These are phyloP conservation scores for Channallabes apus DNA, from an alignment of 2,797 vertebrate genomes.

Conservation along the genomic window DNA sequence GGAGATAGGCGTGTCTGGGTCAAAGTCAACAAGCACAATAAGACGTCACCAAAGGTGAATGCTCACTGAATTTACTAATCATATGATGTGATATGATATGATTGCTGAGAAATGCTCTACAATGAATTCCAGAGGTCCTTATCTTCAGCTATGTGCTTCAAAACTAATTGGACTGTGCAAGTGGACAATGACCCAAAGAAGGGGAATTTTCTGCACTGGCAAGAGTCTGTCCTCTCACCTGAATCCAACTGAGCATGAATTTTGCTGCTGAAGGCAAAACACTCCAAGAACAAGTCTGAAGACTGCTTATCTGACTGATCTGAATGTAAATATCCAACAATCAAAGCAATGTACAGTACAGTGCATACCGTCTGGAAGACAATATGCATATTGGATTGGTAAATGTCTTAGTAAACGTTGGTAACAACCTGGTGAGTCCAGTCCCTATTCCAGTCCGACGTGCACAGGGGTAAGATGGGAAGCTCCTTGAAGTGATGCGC, in stretches of 20 bases:
- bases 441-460: too few relatives aligned
- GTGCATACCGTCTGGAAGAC: background rate
- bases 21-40: background rate
- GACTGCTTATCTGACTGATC: background rate
- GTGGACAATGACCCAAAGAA: slow-evolving; percentile 21
- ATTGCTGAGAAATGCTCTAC: background rate
- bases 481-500: too few relatives aligned
- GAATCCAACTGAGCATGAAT: background rate
- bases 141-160: background rate
- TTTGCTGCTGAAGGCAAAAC: background rate
- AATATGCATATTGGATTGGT: background rate
- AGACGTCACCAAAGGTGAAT: background rate
- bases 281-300: background rate
- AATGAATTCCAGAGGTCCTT: background rate
- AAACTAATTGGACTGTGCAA: slow-evolving; percentile 17
- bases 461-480: too few relatives aligned
- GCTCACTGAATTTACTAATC: background rate
- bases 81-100: background rate
- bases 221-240: background rate
- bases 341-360: background rate
- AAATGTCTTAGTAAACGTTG: too few relatives aligned
- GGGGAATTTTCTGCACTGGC: background rate
- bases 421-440: too few relatives aligned
- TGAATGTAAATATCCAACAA: background rate
- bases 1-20: background rate